These are phyloP conservation scores for Blera fallax DNA, from an alignment of 2,888 invertebrate genomes.

Conservation along the genomic window DNA sequence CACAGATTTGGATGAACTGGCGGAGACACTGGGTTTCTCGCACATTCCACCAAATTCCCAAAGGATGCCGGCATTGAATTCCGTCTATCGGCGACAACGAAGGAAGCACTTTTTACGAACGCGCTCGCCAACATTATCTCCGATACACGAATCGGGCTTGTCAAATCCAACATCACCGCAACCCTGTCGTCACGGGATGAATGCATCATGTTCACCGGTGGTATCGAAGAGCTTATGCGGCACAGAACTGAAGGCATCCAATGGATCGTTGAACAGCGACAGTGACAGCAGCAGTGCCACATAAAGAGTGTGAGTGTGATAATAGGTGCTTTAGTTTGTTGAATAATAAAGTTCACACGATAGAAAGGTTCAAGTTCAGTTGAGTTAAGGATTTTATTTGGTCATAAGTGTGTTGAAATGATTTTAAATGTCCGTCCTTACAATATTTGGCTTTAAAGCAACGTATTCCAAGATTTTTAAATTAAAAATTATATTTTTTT, in stretches of 20 bases:
- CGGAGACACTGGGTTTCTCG: slow-evolving; percentile 83
- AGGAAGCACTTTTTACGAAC: slow-evolving; percentile 82
- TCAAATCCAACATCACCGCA: slow-evolving; percentile 87
- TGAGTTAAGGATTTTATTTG: slow-evolving; percentile 32
- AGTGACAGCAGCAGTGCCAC: slow-evolving; percentile 74
- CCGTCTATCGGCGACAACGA: slow-evolving; percentile 80
- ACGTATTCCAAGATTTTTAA: background rate
- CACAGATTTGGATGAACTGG: slow-evolving; percentile 83
- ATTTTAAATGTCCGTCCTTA: background rate
- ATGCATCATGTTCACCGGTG: slow-evolving; percentile 76
- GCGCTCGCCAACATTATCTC: slow-evolving; percentile 85
- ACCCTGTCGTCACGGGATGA: slow-evolving; percentile 79
- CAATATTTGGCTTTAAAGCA: background rate
- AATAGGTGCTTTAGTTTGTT: slow-evolving; percentile 47
- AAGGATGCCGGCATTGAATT: slow-evolving; percentile 77
- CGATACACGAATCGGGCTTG: slow-evolving; percentile 87
- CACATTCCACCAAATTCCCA: slow-evolving; percentile 74
- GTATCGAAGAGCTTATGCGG: slow-evolving; percentile 54
- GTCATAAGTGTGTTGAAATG: background rate
- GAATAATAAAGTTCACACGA: slow-evolving; percentile 9
- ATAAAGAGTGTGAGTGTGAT: slow-evolving; percentile 55
- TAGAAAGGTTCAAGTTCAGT: slow-evolving; percentile 1
- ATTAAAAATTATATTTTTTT: background rate
- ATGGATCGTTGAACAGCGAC: slow-evolving; percentile 78
- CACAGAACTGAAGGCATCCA: slow-evolving; percentile 74